Evolutionary conservation across 1,140 invertebrate species (phyloP).

Genomic region (Lepidostoma basale): DNA sequence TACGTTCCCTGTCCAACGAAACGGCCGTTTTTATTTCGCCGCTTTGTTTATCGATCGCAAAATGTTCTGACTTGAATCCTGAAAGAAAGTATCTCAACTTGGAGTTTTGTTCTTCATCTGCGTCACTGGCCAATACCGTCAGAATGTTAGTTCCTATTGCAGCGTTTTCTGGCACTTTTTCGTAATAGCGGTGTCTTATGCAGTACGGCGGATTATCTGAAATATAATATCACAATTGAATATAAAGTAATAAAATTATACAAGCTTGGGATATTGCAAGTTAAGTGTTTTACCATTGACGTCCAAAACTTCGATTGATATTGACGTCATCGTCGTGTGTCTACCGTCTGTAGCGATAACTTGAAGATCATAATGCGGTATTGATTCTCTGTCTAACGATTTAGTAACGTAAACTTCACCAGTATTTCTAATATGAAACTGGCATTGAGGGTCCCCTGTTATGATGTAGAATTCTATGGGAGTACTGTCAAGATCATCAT

Average conservation of each 20-base stretch:
- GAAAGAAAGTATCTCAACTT: constrained; percentile 76
- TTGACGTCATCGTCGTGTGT: constrained; percentile 70
- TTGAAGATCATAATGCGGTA: constrained; percentile 68
- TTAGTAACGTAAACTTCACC: constrained; percentile 78
- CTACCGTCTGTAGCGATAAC: constrained; percentile 81
- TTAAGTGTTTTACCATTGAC: constrained; percentile 66
- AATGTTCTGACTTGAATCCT: constrained; percentile 75
- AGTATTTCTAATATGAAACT: constrained; percentile 73
- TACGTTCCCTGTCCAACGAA: constrained; percentile 74
- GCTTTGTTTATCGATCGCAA: constrained; percentile 73
- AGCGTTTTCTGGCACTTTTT: constrained; percentile 72
- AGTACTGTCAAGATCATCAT: constrained; percentile 67
- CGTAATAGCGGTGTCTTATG: constrained; percentile 71
- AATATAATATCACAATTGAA: constrained; percentile 13
- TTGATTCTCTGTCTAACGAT: constrained; percentile 72
- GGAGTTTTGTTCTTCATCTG: constrained; percentile 75
- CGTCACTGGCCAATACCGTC: constrained; percentile 74
- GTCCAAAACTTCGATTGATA: constrained; percentile 76
- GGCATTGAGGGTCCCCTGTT: constrained; percentile 70
- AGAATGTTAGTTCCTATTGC: constrained; percentile 72
- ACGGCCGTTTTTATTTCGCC: constrained; percentile 71
- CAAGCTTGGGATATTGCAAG: not conserved
- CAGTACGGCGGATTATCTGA: constrained; percentile 75
- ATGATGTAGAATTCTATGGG: constrained; percentile 74
- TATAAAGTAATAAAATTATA: not conserved